Evolutionary conservation across 2,888 invertebrate genomes (phyloP), one percentile per base, ranked within the genome.

Genomic region (Rutpela maculata): DNA sequence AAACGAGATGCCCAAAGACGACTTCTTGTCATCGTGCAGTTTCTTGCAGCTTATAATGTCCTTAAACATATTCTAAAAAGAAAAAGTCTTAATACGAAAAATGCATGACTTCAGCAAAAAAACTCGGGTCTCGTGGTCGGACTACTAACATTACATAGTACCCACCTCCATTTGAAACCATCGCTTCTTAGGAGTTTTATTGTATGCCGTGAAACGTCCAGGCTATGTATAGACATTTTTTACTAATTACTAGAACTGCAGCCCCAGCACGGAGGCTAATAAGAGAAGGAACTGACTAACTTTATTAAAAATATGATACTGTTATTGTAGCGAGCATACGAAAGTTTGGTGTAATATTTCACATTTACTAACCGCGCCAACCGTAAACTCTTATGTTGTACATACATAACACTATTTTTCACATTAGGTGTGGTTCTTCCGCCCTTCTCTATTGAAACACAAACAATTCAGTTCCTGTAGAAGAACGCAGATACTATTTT

Each of bases 201-300:
- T 35, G 9, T 35, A 35, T 35, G 7, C 6, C 7, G 6, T 35
- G 7, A 35, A 35, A 38, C 79, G 79, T 77, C 78, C 78, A 76
- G 73, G 70, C 69, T 79, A 75, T 78, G 79, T 78, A 79, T 81
- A 81, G 81, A 83, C 83, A 75, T 81, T 81, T 81, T 81, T 79
- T 76, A 80, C 80, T 80, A 83, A 83, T 83, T 82, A 78, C 78
- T 75, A 70, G 72, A 75, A 81, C 81, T 73, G 65, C 31, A 62
- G 70, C 17, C 4, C 17, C 67, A 75, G 70, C 79, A 78, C 77
- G 81, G 43, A 63, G 31, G 6, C 15, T 17, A 67, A 56, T 43
- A 38, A 26, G 22, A 26, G 62, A 26, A 63, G 60, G 62, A 38
- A 63, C 63, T 17, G 38, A 10, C 10, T 15, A 63, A 35, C 31